phyloP scores from a whole-genome alignment of 2,888 invertebrate species.

The Tribolium freemani region DNA sequence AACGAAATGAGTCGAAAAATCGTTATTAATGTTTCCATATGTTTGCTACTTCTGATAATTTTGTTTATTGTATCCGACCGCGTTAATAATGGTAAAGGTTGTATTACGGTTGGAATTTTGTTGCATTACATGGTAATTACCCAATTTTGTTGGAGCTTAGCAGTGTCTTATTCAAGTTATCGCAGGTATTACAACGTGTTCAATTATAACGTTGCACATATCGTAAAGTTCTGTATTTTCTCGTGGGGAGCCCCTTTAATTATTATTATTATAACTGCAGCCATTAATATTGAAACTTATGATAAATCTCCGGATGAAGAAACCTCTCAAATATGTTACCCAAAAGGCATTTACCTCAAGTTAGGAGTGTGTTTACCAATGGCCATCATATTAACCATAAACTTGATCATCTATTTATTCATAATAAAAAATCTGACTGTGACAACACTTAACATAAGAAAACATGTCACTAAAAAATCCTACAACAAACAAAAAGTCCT shows the following conservation, averaged over 20 bases:
- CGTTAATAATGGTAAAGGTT: not conserved
- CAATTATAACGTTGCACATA: constrained; percentile 1
- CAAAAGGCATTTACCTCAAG: not conserved
- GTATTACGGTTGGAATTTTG: constrained; percentile 1
- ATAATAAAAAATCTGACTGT: not conserved
- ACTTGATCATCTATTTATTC: constrained; percentile 4
- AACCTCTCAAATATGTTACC: constrained; percentile 9
- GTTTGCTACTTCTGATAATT: constrained; percentile 12
- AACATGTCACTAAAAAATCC: not conserved
- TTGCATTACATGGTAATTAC: constrained; percentile 18
- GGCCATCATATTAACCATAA: constrained; percentile 7
- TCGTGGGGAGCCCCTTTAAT: constrained; percentile 18
- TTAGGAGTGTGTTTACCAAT: constrained; percentile 9
- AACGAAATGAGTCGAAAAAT: constrained; percentile 10
- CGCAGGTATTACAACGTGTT: not conserved
- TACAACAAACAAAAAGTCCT: constrained; percentile 4
- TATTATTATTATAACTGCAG: not conserved
- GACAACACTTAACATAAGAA: constrained; percentile 2
- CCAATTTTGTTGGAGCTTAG: constrained; percentile 10
- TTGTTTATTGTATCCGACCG: constrained; percentile 6
- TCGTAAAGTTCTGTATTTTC: constrained; percentile 9
- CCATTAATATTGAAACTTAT: constrained; percentile 4
- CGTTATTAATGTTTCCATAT: constrained; percentile 2
- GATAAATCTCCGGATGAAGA: not conserved
- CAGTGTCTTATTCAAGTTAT: constrained; percentile 15